A percentile compares a stretch with the other conserved stretches of the same genome.
phyloP scores from a whole-genome alignment of 2,888 invertebrate species.

The Oscheius sp. region DNA sequence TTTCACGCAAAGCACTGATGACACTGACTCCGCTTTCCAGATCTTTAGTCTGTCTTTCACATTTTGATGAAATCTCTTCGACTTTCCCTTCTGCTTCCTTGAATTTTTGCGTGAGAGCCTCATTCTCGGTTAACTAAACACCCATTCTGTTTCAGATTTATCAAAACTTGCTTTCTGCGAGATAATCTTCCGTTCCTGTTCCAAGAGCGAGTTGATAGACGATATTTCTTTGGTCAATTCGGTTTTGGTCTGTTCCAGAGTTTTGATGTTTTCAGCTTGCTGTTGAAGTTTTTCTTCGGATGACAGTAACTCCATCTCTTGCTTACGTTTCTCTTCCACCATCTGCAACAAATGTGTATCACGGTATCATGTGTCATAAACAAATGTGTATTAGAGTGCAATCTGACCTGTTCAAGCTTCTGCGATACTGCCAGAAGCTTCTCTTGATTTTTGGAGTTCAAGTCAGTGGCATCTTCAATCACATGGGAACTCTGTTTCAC shows the following conservation, averaged over 20 bases:
- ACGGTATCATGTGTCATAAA: slow-evolving; percentile 11
- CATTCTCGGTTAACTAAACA: background rate
- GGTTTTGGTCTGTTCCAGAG: slow-evolving; percentile 51
- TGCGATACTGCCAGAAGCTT: slow-evolving; percentile 44
- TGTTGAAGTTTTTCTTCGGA: slow-evolving; percentile 47
- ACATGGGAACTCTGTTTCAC: slow-evolving; percentile 21
- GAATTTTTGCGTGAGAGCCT: background rate
- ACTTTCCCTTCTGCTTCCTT: slow-evolving; percentile 3
- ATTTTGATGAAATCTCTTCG: slow-evolving; percentile 4
- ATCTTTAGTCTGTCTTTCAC: slow-evolving; percentile 36
- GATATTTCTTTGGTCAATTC: slow-evolving; percentile 57
- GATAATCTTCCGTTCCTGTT: slow-evolving; percentile 47
- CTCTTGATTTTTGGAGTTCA: slow-evolving; percentile 49
- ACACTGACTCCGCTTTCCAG: slow-evolving; percentile 11
- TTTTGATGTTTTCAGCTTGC: slow-evolving; percentile 45
- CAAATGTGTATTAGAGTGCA: background rate
- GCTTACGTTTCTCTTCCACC: slow-evolving; percentile 43
- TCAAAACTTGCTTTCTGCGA: slow-evolving; percentile 40
- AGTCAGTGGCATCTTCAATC: slow-evolving; percentile 40
- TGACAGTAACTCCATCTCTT: slow-evolving; percentile 43
- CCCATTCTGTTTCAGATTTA: background rate
- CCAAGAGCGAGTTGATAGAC: slow-evolving; percentile 48
- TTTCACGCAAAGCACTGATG: slow-evolving; percentile 40
- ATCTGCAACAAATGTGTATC: slow-evolving; percentile 38
- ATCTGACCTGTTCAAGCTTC: slow-evolving; percentile 50